phyloP scores from a whole-genome alignment of 37 sponge, comb jelly and placozoan species.

The Ianthella basta region DNA sequence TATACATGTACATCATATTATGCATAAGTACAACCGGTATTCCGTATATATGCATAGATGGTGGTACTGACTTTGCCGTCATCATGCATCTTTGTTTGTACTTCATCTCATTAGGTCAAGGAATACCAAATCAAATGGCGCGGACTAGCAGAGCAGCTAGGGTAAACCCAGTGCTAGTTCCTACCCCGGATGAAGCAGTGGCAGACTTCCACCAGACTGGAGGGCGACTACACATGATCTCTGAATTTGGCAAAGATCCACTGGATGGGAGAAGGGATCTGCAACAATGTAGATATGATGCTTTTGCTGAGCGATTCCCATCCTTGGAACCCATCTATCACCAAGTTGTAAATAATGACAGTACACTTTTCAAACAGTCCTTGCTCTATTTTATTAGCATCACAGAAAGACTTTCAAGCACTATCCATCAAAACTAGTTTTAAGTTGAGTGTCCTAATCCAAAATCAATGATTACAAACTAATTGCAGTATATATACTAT shows the following conservation, averaged over 20 bases:
- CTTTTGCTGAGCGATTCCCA: slow-evolving; percentile 26
- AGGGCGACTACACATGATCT: slow-evolving; percentile 4
- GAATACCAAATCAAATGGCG: not conserved
- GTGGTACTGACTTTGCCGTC: too few species aligned
- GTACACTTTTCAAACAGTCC: slow-evolving; percentile 15
- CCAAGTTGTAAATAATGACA: slow-evolving; percentile 22
- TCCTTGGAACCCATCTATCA: slow-evolving; percentile 36
- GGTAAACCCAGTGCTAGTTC: not conserved
- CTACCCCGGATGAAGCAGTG: slow-evolving; percentile 17
- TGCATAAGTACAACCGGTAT: too few species aligned
- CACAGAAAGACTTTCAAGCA: slow-evolving; percentile 18
- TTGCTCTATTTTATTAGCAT: slow-evolving; percentile 25
- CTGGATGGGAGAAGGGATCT: not conserved
- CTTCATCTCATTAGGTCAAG: not conserved
- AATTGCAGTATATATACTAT: not conserved
- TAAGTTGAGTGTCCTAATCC: not conserved
- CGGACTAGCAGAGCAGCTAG: slow-evolving; percentile 11
- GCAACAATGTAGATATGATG: not conserved
- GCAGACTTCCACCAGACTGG: slow-evolving; percentile 1
- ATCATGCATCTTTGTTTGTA: not conserved
- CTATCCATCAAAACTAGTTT: not conserved
- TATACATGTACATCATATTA: too few species aligned
- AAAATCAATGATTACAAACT: not conserved
- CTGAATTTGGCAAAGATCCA: slow-evolving; percentile 36
- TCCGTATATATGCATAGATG: too few species aligned